Evolutionary conservation across 2,113 vertebrate genomes (phyloP), one percentile per base, ranked within the genome.

Genomic region (Vulpes vulpes): DNA sequence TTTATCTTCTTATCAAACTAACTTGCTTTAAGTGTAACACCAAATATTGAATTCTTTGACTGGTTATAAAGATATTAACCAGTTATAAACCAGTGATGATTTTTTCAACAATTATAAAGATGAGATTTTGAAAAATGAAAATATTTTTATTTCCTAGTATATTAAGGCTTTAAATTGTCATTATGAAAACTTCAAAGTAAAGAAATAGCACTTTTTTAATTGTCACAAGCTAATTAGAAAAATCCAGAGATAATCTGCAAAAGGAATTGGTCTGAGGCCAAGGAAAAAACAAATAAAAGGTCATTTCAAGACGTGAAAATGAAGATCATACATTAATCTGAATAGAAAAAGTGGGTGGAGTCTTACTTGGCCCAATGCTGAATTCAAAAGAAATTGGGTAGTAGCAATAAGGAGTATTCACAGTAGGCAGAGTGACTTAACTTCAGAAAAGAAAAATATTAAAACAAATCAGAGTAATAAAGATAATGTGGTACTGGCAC

Each of bases 161-260:
- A 64, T 23, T 17, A 79, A 73, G 38, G 11, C 23, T 92, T 90
- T 73, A 22, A 49, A 35, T 80, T 65, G 19, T 74, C 83, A 38
- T 35, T 86, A 86, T 19, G 27, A 94, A 97, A 94, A 89, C 89
- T 79, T 89, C 78, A 17, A n/a, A 91, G 82, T 64, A 69, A 62
- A 65, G n/a, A 83, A 57, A 30, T 57, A 22, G 5, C 20, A 9
- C 30, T 82, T 85, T n/a, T 94, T 87, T 83, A 55, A 87, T 73
- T 53, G 20, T 79, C 69, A 53, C 71, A 73, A 62, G 17, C 55
- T 73, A 74, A 73, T 53, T 60, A 82, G 92, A 82, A 89, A 89
- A 89, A 3, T 71, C 69, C 32, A 60, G 25, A 83, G 38, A 14
- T 19, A 23, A 81, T 53, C 35, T 81, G 71, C 27, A n/a, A n/a